phyloP scores from a whole-genome alignment of 2,888 invertebrate genomes.

The Apamea sordens region DNA sequence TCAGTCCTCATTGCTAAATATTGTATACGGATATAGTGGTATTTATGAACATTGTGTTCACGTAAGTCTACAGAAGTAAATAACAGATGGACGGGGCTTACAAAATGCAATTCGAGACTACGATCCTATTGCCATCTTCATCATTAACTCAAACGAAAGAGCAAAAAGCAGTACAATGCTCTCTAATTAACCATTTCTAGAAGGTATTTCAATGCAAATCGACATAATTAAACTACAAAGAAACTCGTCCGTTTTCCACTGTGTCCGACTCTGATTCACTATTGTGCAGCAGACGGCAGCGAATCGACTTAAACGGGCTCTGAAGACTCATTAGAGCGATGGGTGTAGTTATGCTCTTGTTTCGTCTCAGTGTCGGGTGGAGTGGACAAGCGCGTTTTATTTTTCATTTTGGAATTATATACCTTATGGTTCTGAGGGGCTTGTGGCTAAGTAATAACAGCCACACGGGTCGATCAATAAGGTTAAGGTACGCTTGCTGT shows the following conservation, averaged over 20 bases:
- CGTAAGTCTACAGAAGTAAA: neutral
- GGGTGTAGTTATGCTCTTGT: slow-evolving; percentile 40
- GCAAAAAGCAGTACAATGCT: slow-evolving; percentile 12
- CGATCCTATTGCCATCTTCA: neutral
- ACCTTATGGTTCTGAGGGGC: no score
- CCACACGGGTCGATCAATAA: no score
- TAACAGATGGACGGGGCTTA: no score
- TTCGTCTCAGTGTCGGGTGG: slow-evolving; percentile 18
- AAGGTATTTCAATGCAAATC: slow-evolving; percentile 48
- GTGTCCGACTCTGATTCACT: slow-evolving; percentile 29
- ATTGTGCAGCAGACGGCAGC: slow-evolving; percentile 38
- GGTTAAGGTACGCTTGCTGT: no score
- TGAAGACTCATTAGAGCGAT: slow-evolving; percentile 51
- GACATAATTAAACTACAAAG: slow-evolving; percentile 49
- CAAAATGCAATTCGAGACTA: neutral
- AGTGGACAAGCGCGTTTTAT: slow-evolving; percentile 32
- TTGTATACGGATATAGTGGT: no score
- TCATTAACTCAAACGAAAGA: neutral
- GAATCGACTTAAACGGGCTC: slow-evolving; percentile 53
- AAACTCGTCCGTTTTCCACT: slow-evolving; percentile 43
- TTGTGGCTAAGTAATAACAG: no score
- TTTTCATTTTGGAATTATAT: neutral
- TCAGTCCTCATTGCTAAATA: no score
- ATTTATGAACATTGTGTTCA: neutral
- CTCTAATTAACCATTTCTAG: slow-evolving; percentile 31